phyloP scores from a whole-genome alignment of 2,888 invertebrate genomes.

The Athrips mouffetella region DNA sequence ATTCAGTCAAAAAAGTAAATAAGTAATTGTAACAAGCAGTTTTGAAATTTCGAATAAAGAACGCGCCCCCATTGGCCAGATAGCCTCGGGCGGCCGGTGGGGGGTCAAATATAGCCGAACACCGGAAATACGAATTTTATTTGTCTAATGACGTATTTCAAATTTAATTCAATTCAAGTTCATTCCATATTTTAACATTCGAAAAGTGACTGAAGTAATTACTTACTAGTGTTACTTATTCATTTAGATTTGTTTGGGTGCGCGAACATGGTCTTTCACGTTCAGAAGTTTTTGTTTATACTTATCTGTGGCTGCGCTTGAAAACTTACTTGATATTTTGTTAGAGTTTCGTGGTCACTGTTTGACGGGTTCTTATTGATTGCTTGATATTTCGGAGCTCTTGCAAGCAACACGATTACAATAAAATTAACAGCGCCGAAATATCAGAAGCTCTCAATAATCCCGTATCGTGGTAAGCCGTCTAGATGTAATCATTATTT shows the following conservation, averaged over 20 bases:
- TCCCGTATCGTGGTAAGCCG: too few relatives aligned
- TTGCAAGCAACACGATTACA: conserved; percentile 47
- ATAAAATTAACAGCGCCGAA: too few relatives aligned
- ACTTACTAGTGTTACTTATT: background rate
- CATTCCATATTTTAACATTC: background rate
- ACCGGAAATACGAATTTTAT: conserved; percentile 70
- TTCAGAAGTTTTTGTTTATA: too few relatives aligned
- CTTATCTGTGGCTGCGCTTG: too few relatives aligned
- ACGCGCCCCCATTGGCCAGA: conserved; percentile 61
- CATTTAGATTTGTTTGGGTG: too few relatives aligned
- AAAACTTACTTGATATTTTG: too few relatives aligned
- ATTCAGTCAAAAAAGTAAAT: conserved; percentile 32
- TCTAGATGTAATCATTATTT: too few relatives aligned
- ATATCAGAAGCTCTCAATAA: too few relatives aligned
- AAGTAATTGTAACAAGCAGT: conserved; percentile 42
- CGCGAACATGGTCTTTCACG: too few relatives aligned
- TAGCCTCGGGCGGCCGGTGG: conserved; percentile 70
- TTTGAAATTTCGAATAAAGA: conserved; percentile 58
- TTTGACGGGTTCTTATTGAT: too few relatives aligned
- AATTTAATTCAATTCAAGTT: conserved; percentile 29
- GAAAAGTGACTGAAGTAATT: background rate
- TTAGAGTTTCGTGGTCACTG: too few relatives aligned
- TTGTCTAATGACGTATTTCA: conserved; percentile 55
- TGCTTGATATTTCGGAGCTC: conserved; percentile 54
- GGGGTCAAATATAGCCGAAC: conserved; percentile 65